phyloP scores from a whole-genome alignment of 2,113 vertebrate genomes.

The Cathartes aura region DNA sequence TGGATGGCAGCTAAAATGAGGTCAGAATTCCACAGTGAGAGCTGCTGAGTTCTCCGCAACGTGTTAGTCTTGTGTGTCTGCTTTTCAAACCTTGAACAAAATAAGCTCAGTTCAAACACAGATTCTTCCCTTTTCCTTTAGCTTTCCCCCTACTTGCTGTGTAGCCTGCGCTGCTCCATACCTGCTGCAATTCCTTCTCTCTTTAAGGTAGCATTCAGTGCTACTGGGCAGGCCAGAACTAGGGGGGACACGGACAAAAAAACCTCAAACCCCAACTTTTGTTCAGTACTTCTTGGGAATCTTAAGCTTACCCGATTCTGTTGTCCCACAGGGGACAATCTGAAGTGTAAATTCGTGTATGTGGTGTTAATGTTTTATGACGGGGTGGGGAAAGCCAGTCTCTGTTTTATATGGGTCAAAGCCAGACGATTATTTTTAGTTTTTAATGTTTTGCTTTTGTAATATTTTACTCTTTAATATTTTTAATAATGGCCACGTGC shows the following conservation, averaged over 20 bases:
- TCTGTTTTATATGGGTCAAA: background rate
- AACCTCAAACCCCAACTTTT: background rate
- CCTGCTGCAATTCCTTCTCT: background rate
- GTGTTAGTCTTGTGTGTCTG: background rate
- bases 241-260: background rate
- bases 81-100: background rate
- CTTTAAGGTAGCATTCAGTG: background rate
- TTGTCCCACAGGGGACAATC: background rate
- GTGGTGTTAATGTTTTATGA: background rate
- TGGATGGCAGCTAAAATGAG: background rate
- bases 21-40: background rate
- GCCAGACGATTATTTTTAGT: background rate
- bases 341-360: background rate
- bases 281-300: background rate
- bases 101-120: background rate
- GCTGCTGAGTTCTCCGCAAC: background rate
- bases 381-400: background rate
- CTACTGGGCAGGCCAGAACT: background rate
- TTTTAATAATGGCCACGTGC: background rate
- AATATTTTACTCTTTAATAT: background rate
- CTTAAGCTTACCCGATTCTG: background rate
- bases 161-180: background rate
- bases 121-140: background rate
- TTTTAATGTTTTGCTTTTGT: background rate
- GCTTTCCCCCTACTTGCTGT: accelerated